Base-by-base conservation (phyloP, 2,113 vertebrate genomes). In the Aphyosemion australe region DNA sequence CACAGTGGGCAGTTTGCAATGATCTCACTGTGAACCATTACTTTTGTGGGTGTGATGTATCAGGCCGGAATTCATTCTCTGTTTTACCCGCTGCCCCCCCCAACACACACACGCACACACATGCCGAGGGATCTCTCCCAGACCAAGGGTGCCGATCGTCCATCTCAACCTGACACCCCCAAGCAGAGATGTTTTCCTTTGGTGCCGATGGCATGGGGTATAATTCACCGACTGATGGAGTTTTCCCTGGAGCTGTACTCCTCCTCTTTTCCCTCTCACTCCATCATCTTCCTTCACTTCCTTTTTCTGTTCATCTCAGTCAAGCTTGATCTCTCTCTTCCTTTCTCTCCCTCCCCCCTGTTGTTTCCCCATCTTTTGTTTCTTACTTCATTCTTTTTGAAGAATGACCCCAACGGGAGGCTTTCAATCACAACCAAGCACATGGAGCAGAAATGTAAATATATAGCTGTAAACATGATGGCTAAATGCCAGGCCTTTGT, bases 161-260 rank as follows among this genome's bases (percentile, higher is more conserved):
- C 84, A 85, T 89, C 83, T 87, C 76, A 18, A 67, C 78, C 42
- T 82, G 87, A 88, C 87, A 85, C 80, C 79, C 70, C 71, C 72
- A 72, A 87, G 76, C 80, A 73, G 84, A 77, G 87, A 85, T 85
- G 83, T 87, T 79, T 84, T 79, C 76, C 79, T 85, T 85, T 79
- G 82, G 78, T 65, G 80, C 57, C 31, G 20, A 48, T 41, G 58
- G 75, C 84, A 58, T 21, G 34, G 72, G 66, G 83, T 73, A 78
- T 81, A 83, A 81, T 79, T 85, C 77, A 78, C 78, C 62, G 72
- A 82, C 69, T 84, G 87, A 87, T 84, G 64, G 79, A 61, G 18
- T 37, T 82, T 81, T 50, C 64, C 79, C 71, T 70, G 32, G 41
- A 16, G 5, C 53, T 20, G 6, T 20, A 14, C 68, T 65, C 65